These are phyloP conservation scores for Euphonia xanthogaster DNA, from an alignment of 2,797 vertebrate species.

Conservation along the genomic window DNA sequence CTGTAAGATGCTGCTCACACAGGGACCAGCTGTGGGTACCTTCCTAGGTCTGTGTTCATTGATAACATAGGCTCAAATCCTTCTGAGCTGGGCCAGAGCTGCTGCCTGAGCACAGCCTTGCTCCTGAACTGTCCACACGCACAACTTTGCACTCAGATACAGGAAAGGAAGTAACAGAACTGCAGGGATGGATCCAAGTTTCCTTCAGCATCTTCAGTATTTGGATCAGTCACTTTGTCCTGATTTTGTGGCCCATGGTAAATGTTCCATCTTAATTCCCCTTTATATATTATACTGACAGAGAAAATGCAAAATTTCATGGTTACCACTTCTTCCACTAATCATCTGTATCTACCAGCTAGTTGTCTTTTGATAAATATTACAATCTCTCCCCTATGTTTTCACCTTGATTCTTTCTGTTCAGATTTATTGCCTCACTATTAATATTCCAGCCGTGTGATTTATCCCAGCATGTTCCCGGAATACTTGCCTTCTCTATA, in stretches of 20 bases:
- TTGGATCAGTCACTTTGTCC: background rate
- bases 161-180: background rate
- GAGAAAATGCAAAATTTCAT: background rate
- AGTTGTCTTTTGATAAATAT: slow-evolving; percentile 41
- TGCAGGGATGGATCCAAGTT: background rate
- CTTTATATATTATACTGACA: background rate
- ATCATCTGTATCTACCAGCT: slow-evolving; percentile 13
- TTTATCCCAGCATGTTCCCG: slow-evolving; percentile 33
- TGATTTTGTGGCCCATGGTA: background rate
- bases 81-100: background rate
- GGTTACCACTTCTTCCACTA: background rate
- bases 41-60: accelerated
- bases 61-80: background rate
- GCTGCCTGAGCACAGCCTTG: background rate
- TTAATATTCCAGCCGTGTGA: slow-evolving; percentile 61
- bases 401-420: slow-evolving; percentile 54
- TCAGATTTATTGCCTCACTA: slow-evolving; percentile 34
- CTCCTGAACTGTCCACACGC: background rate
- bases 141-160: background rate
- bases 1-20: background rate
- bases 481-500: slow-evolving; percentile 59
- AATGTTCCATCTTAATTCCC: background rate
- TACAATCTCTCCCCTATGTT: background rate
- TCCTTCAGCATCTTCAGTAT: background rate
- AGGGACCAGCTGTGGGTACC: background rate